Evolutionary conservation across 2,797 vertebrate species (phyloP).

Genomic region (Anguilla pacifica): DNA sequence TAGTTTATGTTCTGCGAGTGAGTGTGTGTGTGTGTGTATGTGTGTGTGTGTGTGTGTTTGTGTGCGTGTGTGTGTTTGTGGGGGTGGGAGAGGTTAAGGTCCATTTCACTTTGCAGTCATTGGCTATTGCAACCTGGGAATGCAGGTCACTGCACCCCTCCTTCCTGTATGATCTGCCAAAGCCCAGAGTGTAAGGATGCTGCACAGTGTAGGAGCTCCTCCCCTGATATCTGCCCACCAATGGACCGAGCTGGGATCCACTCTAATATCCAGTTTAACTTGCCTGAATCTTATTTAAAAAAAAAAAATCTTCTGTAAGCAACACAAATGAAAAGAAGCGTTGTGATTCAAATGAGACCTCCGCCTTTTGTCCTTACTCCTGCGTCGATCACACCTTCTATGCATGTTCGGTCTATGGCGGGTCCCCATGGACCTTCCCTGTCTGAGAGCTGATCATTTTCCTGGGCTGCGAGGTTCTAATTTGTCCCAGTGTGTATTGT

Average conservation of each 20-base stretch:
- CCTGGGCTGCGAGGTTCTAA: constrained; percentile 59
- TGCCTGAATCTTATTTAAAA: background rate
- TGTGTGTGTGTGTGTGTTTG: background rate
- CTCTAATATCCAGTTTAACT: background rate
- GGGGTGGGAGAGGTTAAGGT: background rate
- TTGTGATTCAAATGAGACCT: background rate
- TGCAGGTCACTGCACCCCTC: background rate
- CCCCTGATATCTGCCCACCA: background rate
- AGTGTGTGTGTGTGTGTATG: background rate
- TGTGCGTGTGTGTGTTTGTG: background rate
- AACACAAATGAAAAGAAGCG: background rate
- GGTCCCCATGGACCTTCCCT: background rate
- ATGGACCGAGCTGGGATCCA: background rate
- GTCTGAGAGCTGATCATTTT: constrained; percentile 56
- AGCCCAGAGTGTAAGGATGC: background rate
- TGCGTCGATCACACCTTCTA: background rate
- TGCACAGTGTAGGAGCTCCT: too few relatives aligned
- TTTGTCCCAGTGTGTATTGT: constrained; percentile 59
- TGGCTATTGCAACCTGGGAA: background rate
- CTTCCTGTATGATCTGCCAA: background rate
- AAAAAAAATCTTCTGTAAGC: background rate
- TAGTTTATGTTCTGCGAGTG: constrained; percentile 9
- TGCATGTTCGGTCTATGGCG: background rate
- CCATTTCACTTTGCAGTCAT: background rate
- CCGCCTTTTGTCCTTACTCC: background rate